phyloP scores from a whole-genome alignment of 2,888 invertebrate species.

The Nysson spinosus region DNA sequence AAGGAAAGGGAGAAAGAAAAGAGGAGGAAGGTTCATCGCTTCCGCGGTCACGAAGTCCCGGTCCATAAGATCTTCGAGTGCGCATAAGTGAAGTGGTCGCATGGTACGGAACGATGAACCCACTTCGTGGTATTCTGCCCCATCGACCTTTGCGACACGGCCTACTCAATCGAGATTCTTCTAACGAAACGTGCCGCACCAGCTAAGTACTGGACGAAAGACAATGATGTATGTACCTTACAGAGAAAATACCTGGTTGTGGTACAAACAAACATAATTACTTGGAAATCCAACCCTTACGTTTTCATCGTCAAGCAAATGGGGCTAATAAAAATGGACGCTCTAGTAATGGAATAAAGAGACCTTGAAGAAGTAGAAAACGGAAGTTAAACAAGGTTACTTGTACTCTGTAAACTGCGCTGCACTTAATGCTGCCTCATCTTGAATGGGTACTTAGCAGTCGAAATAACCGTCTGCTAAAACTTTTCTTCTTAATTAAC shows the following conservation, averaged over 20 bases:
- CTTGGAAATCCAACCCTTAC: too few species aligned
- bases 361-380: not conserved
- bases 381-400: slow-evolving; percentile 2
- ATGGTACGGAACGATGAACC: slow-evolving; percentile 64
- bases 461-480: not conserved
- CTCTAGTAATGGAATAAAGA: not conserved
- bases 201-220: slow-evolving; percentile 25
- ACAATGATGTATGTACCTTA: slow-evolving; percentile 13
- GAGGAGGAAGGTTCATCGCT: slow-evolving; percentile 42
- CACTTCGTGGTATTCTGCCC: slow-evolving; percentile 52
- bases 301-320: too few species aligned
- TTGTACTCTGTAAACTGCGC: slow-evolving; percentile 2
- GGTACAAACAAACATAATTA: too few species aligned
- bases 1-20: slow-evolving; percentile 9
- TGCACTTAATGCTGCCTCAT: slow-evolving; percentile 1
- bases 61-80: slow-evolving; percentile 67
- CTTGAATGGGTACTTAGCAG: not conserved
- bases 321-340: too few species aligned
- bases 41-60: slow-evolving; percentile 63
- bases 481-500: slow-evolving; percentile 3
- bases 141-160: slow-evolving; percentile 55
- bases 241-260: too few species aligned
- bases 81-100: slow-evolving; percentile 68
- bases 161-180: slow-evolving; percentile 41
- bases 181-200: slow-evolving; percentile 24